phyloP scores from a whole-genome alignment of 2,888 invertebrate genomes.

The Dicranocentrus wangi region DNA sequence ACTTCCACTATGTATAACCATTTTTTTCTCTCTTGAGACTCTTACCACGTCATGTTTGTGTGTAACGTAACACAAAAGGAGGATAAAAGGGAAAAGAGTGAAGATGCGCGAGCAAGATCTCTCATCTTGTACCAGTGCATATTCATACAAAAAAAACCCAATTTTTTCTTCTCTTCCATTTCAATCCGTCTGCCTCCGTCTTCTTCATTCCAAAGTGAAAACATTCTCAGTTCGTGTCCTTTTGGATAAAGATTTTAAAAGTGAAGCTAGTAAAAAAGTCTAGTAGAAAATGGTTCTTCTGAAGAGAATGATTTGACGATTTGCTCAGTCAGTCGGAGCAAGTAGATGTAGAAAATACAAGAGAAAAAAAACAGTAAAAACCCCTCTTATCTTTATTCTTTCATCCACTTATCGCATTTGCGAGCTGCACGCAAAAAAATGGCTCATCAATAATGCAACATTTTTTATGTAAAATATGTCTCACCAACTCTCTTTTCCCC shows the following conservation, averaged over 20 bases:
- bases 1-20: no score
- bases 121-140: constrained; percentile 3
- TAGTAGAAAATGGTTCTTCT: neutral
- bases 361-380: neutral
- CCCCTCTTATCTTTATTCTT: neutral
- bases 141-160: neutral
- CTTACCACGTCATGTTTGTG: neutral
- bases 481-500: neutral
- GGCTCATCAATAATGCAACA: neutral
- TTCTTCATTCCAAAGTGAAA: neutral
- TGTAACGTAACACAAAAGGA: neutral
- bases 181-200: neutral
- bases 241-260: neutral
- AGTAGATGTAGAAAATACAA: no score
- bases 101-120: neutral
- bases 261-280: neutral
- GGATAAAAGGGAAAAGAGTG: neutral
- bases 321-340: constrained; percentile 10
- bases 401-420: constrained; percentile 7
- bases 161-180: constrained; percentile 9
- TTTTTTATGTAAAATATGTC: neutral
- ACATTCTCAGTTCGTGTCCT: constrained; percentile 1
- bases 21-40: no score
- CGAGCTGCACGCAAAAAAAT: constrained; percentile 1
- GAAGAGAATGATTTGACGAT: neutral